Evolutionary conservation across 2,797 vertebrate species (phyloP), one percentile per base, ranked within the genome.

Genomic region (Orestias chungarensis): DNA sequence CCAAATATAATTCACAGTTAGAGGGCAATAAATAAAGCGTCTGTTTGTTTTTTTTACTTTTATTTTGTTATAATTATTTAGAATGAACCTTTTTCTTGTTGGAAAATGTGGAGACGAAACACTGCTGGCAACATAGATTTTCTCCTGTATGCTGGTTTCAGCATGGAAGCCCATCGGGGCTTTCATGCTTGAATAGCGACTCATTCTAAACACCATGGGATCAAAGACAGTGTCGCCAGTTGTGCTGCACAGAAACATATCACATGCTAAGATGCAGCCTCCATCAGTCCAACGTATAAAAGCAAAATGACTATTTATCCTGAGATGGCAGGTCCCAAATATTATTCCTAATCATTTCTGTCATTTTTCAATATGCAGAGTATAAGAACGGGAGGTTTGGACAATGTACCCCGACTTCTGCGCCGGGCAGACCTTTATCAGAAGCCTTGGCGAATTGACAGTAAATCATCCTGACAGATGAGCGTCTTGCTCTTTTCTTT

Each of bases 391-490:
- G 64, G 49, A 73, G 75, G 69, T 72, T 0, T 15, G 73, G 68
- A 79, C 69, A 47, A 33, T 82, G 68, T 66, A 10, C 62, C 35
- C n/a, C 6, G 11, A 59, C 68, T 49, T 70, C 73, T 79, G 74
- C 79, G 68, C 64, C 38, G 65, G 73, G 73, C 52, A 46, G 68
- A 44, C 75, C 76, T 71, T 84, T 80, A 75, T 79, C 82, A 82
- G 86, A 84, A 87, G 74, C 52, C 49, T n/a, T 6, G 29, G 38
- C 77, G 86, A 89, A 89, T 84, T 91, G 91, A 89, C 82, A 87
- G 89, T 93, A 85, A 93, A 91, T 94, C 89, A 92, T 82, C 69
- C 72, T 89, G 91, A 89, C 90, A 89, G 82, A 87, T 84, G 74
- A 78, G 82, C 73, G 59, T 81, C 89, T 88, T 86, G 83, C 82